Base-by-base conservation (phyloP, 2,888 invertebrate genomes). In the Lissonota sp. region DNA sequence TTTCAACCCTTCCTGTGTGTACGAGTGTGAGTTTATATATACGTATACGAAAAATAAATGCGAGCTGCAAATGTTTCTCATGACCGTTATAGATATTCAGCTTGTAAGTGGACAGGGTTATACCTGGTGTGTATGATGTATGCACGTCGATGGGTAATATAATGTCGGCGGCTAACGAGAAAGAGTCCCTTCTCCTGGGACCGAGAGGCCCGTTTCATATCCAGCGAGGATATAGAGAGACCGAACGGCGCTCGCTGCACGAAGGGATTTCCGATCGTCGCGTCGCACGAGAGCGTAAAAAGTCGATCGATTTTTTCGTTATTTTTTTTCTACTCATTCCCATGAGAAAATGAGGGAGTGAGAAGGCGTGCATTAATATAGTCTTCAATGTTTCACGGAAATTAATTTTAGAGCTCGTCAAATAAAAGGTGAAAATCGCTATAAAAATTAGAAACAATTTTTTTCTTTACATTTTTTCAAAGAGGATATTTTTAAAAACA, bases 101-200 rank as follows among this genome's bases (percentile, higher is more conserved):
- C 90, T 90, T 88, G 89, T 89, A 89, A 91, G 87, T 90, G 89
- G 90, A 88, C 46, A 10, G 69, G 42, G n/a, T 67, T 55, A 76
- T 26, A 26, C 26, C 26, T 26, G 26, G 87, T 85, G 87, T 67
- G 39, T 89, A 91, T 91, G 91, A 91, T 91, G 89, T 90, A 91
- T 90, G 89, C 87, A 86, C 85, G 87, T 88, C 91, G 87, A 90
- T 91, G 87, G 89, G 88, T 91, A 91, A 91, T 91, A 91, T 91
- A 91, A 91, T 90, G 91, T 91, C 89, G 91, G 90, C 91, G 91
- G 91, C 89, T 91, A 91, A 91, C 91, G 91, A 91, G 90, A 91
- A 91, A 91, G 90, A 89, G 87, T 81, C 67, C 84, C 79, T 84
- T 76, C 73, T 77, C 82, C 83, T 83, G 81, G 79, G 84, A 83